A percentile compares a stretch with the other conserved stretches of the same genome.
phyloP scores from a whole-genome alignment of 2,888 invertebrate species.

The Cephus spinipes region DNA sequence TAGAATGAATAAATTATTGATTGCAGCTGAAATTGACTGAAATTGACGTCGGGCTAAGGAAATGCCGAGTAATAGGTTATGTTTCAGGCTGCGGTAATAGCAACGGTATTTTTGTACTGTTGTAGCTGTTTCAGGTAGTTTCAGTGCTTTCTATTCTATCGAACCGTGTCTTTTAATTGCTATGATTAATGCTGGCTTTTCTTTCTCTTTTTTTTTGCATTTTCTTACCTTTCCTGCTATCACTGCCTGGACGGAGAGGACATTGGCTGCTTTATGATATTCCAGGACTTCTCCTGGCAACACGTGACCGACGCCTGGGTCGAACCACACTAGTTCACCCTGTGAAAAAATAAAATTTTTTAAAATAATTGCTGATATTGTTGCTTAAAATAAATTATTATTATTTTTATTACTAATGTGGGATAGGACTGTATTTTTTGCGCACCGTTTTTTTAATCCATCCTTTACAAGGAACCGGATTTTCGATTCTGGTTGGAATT shows the following conservation, averaged over 20 bases:
- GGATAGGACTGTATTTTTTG: not conserved
- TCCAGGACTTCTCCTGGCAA: slow-evolving; percentile 92
- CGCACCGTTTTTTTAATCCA: not conserved
- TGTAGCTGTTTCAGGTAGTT: slow-evolving; percentile 32
- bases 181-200: not conserved
- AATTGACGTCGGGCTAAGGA: slow-evolving; percentile 51
- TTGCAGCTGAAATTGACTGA: not conserved
- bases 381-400: not conserved
- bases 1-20: not conserved
- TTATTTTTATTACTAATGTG: not conserved
- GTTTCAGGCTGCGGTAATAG: slow-evolving; percentile 40
- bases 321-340: slow-evolving; percentile 95
- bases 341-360: slow-evolving; percentile 36
- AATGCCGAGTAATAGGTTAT: slow-evolving; percentile 64
- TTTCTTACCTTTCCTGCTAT: slow-evolving; percentile 84
- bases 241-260: slow-evolving; percentile 88
- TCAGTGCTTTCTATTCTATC: slow-evolving; percentile 33
- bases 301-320: slow-evolving; percentile 89
- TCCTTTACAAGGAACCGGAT: not conserved
- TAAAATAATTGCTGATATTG: not conserved
- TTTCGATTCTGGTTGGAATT: not conserved
- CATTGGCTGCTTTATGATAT: slow-evolving; percentile 89
- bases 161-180: slow-evolving; percentile 8
- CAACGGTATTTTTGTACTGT: slow-evolving; percentile 36
- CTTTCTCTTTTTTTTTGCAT: slow-evolving; percentile 10